phyloP scores from a whole-genome alignment of 2,888 invertebrate species.

The Epinotia brunnichana region DNA sequence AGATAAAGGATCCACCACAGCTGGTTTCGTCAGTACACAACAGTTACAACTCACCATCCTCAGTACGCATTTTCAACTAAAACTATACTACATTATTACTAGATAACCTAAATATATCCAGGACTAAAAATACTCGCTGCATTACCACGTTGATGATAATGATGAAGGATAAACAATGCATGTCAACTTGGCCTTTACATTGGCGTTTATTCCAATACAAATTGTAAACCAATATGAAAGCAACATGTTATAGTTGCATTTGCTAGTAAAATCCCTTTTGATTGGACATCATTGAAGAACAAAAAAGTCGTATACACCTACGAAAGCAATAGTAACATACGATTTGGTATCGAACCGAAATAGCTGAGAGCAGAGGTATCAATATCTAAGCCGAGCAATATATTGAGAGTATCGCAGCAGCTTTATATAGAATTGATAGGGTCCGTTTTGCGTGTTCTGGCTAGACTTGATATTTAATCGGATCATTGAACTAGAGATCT shows the following conservation, averaged over 20 bases:
- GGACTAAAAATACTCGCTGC: too few species aligned
- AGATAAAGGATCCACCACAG: too few species aligned
- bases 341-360: neutral
- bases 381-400: conserved; percentile 14
- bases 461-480: neutral
- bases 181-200: too few species aligned
- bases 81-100: too few species aligned
- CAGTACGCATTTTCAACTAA: too few species aligned
- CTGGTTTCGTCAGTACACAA: too few species aligned
- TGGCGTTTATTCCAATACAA: neutral
- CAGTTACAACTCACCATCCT: too few species aligned
- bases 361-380: neutral
- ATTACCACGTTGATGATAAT: too few species aligned
- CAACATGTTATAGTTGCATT: neutral
- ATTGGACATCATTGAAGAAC: neutral
- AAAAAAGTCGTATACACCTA: neutral
- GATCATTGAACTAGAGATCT: neutral
- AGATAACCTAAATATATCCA: too few species aligned
- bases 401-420: conserved; percentile 16
- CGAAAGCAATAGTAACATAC: neutral
- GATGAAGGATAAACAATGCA: too few species aligned
- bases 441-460: conserved; percentile 10
- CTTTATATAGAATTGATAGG: conserved; percentile 30
- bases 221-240: neutral
- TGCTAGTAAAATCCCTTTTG: neutral